Evolutionary conservation across 2,797 vertebrate genomes (phyloP).

Genomic region (Rhinatrema bivittatum): DNA sequence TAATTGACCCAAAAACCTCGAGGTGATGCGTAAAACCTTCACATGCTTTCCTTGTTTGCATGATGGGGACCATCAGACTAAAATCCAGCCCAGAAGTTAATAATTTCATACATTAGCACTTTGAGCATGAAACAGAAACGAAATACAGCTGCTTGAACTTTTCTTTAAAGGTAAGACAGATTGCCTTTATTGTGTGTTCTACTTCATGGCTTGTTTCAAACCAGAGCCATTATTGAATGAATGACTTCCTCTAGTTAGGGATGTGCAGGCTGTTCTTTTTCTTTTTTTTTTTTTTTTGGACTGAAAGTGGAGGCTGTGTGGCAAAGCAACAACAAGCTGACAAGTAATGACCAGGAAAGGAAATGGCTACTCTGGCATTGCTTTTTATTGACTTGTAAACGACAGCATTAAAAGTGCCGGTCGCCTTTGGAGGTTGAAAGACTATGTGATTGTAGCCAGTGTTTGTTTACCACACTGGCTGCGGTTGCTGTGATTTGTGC

Average conservation of each 20-base stretch:
- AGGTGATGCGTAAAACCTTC: conserved; percentile 43
- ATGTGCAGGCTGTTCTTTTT: conserved; percentile 46
- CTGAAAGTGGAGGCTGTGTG: conserved; percentile 29
- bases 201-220: conserved; percentile 74
- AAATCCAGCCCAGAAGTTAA: conserved; percentile 47
- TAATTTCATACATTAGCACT: conserved; percentile 67
- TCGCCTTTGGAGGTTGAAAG: conserved; percentile 22
- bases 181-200: conserved; percentile 77
- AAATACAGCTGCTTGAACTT: conserved; percentile 82
- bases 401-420: conserved; percentile 43
- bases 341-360: conserved; percentile 38
- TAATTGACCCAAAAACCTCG: conserved; percentile 41
- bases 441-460: no score
- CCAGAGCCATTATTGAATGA: conserved; percentile 84
- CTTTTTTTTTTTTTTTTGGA: neutral
- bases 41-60: conserved; percentile 37
- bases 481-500: conserved; percentile 1
- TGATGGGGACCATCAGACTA: conserved; percentile 34
- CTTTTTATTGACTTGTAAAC: conserved; percentile 55
- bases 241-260: conserved; percentile 80
- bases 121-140: conserved; percentile 76
- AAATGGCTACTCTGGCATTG: conserved; percentile 24
- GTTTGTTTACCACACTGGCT: conserved; percentile 1
- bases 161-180: conserved; percentile 57
- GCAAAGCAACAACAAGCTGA: conserved; percentile 37